Evolutionary conservation across 2,888 invertebrate genomes (phyloP).

Genomic region (Lathronympha strigana): DNA sequence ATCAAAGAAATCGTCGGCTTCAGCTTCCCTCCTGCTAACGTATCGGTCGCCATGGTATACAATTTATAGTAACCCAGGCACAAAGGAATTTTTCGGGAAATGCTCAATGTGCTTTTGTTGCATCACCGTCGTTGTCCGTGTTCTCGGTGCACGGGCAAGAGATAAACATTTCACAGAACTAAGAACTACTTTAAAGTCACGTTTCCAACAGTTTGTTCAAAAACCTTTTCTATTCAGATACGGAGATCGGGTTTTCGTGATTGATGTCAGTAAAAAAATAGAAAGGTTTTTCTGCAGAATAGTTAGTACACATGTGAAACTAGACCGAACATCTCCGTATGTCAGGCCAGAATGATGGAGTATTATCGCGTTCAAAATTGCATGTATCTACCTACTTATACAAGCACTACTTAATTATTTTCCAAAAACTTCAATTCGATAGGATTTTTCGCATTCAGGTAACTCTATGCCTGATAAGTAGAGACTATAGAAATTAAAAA

Average conservation of each 20-base stretch:
- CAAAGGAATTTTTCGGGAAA: slow-evolving; percentile 32
- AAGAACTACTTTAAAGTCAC: slow-evolving; percentile 22
- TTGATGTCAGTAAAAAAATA: slow-evolving; percentile 4
- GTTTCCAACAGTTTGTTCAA: slow-evolving; percentile 16
- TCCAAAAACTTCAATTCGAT: too few species aligned
- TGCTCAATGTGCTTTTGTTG: slow-evolving; percentile 37
- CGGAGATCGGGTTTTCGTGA: not conserved
- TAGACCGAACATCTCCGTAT: not conserved
- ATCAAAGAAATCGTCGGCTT: slow-evolving; percentile 37
- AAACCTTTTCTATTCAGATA: slow-evolving; percentile 18
- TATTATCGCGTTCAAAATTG: too few species aligned
- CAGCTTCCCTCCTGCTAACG: slow-evolving; percentile 26
- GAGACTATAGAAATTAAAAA: too few species aligned
- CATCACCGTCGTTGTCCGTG: slow-evolving; percentile 21
- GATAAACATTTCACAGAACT: slow-evolving; percentile 19
- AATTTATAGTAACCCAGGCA: slow-evolving; percentile 26
- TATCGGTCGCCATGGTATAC: slow-evolving; percentile 21
- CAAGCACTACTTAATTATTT: too few species aligned
- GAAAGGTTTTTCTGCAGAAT: not conserved
- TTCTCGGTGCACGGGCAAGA: slow-evolving; percentile 8
- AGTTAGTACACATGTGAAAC: not conserved
- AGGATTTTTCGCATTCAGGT: not conserved
- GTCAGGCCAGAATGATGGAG: not conserved
- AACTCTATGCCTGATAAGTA: not conserved
- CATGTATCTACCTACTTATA: too few species aligned